These are phyloP conservation scores for Gorsachius goisagi DNA, from an alignment of 2,113 vertebrate species.

Conservation along the genomic window DNA sequence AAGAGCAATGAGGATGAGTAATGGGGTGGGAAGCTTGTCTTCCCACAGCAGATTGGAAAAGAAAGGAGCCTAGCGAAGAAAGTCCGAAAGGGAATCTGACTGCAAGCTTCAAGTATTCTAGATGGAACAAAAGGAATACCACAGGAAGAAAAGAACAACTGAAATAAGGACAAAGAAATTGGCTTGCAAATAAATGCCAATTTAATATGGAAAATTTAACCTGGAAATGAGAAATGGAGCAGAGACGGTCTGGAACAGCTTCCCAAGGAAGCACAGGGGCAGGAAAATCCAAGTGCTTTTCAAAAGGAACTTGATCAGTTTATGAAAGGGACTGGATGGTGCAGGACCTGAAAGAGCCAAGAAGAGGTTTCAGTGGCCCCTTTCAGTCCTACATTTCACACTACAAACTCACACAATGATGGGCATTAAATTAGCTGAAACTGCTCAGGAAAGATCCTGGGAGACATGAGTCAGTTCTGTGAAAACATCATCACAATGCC, in stretches of 20 bases:
- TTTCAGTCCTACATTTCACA: neutral
- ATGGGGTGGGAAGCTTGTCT: neutral
- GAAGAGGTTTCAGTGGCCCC: neutral
- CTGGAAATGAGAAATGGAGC: conserved; percentile 18
- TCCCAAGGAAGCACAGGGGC: neutral
- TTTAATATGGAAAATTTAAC: conserved; percentile 44
- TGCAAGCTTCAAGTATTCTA: neutral
- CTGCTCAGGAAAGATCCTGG: neutral
- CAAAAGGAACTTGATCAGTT: conserved; percentile 2
- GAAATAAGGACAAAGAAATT: conserved; percentile 31
- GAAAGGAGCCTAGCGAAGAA: neutral
- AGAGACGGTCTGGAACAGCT: neutral
- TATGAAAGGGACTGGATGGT: neutral
- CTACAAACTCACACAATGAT: neutral
- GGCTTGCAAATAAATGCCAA: conserved; percentile 23
- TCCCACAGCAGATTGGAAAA: neutral
- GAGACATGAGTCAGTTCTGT: neutral
- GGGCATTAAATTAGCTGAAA: conserved; percentile 22
- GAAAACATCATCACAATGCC: neutral
- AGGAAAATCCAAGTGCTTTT: conserved; percentile 11
- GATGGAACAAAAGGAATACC: conserved; percentile 5
- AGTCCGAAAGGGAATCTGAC: conserved; percentile 4
- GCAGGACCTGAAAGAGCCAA: neutral
- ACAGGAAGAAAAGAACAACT: neutral
- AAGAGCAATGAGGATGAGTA: neutral